A percentile compares a stretch with the other conserved stretches of the same genome.
Conservation (phyloP, 53 echinoderm and acorn worm species). For the Astropecten irregularis region DNA sequence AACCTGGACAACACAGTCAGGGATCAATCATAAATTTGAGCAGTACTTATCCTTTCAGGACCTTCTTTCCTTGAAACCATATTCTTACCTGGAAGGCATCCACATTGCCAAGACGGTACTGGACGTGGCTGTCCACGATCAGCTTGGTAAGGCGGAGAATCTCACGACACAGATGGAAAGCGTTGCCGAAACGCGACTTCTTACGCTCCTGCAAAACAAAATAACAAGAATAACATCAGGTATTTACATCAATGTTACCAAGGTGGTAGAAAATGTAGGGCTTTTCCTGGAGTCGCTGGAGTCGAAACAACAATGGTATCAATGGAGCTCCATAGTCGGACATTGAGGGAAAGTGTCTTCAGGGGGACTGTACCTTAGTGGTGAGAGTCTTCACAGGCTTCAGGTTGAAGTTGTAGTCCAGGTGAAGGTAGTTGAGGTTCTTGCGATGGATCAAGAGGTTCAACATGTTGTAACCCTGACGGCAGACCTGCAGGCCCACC, state of each 20-base stretch:
- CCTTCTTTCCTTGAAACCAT: too few relatives aligned
- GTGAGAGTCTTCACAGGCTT: constrained; percentile 99
- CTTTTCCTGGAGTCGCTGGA: too few relatives aligned
- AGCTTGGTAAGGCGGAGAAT: constrained; percentile 96
- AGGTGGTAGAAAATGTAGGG: too few relatives aligned
- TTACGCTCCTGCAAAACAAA: constrained; percentile 78
- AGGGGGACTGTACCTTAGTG: constrained; percentile 97
- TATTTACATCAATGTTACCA: too few relatives aligned
- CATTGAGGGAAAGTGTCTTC: too few relatives aligned
- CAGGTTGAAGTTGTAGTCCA: constrained; percentile 99
- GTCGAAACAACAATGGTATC: too few relatives aligned
- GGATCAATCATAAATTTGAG: too few relatives aligned
- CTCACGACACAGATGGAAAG: constrained; percentile 99
- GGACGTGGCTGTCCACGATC: constrained; percentile 92
- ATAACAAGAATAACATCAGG: not conserved
- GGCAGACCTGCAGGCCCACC: constrained; percentile 91
- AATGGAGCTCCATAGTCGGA: too few relatives aligned
- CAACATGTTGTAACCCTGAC: constrained; percentile 99
- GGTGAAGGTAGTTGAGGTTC: constrained; percentile 99
- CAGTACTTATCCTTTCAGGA: too few relatives aligned
- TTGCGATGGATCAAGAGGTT: constrained; percentile 95
- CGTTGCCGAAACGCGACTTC: constrained; percentile 97
- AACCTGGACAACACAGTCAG: too few relatives aligned
- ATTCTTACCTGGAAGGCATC: constrained; percentile 98
- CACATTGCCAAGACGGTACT: constrained; percentile 97